Evolutionary conservation across 2,797 vertebrate species (phyloP).

Genomic region (Galago senegalensis): DNA sequence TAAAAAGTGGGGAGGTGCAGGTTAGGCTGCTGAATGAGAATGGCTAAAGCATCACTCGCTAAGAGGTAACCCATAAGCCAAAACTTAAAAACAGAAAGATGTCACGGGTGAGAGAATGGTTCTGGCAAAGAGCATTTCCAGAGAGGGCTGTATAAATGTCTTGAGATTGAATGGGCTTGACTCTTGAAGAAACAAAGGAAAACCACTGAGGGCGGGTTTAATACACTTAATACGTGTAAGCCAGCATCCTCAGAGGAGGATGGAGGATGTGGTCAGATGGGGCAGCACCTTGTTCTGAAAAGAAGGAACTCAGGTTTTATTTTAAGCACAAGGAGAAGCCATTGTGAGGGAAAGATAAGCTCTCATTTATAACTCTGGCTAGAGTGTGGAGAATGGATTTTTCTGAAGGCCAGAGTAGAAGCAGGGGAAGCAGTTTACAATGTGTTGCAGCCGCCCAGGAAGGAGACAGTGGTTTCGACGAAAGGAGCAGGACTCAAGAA

Average conservation of each 20-base stretch:
- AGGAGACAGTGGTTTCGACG: not conserved
- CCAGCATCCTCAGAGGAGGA: too few species aligned
- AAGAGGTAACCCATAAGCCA: not conserved
- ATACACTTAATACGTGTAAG: accelerated
- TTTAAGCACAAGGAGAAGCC: not conserved
- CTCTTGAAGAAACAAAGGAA: not conserved
- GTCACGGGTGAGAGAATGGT: not conserved
- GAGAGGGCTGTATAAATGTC: not conserved
- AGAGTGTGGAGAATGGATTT: not conserved
- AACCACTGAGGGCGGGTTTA: too few species aligned
- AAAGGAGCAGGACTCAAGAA: not conserved
- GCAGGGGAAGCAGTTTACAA: not conserved
- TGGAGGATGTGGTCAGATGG: not conserved
- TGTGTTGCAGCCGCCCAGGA: not conserved
- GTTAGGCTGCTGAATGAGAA: not conserved
- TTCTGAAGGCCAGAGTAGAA: not conserved
- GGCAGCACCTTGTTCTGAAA: not conserved
- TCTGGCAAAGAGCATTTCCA: not conserved
- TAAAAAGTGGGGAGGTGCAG: accelerated
- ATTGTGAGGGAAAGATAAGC: not conserved
- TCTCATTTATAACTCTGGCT: not conserved
- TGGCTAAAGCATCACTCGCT: not conserved
- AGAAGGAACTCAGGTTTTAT: constrained; percentile 10
- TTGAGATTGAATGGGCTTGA: not conserved
- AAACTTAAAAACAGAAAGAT: not conserved